Evolutionary conservation across 2,797 vertebrate genomes (phyloP), one percentile per base, ranked within the genome.

Genomic region (Galaxias olidus): DNA sequence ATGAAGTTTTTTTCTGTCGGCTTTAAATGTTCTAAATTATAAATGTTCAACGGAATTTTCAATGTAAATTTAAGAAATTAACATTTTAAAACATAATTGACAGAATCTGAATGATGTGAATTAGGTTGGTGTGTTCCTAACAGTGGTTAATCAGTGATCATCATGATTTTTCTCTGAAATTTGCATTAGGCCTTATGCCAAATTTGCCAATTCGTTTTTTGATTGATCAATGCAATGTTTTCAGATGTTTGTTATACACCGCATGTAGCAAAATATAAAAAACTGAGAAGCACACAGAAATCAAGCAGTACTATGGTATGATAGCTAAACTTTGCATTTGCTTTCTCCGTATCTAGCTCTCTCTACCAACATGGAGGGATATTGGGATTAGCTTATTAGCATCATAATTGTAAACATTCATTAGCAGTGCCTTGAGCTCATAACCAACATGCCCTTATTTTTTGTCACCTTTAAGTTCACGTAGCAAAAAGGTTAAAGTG

Each of bases 381-480:
- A 30, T 61, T 74, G 84, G 58, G 57, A 83, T 87, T 89, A 90
- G 90, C 90, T 91, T 91, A 90, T 91, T 88, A 86, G 84, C 86
- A 88, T 89, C 83, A 86, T 85, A 77, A 86, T 85, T 89, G 87
- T 90, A 90, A 91, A 91, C 88, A 90, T 88, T 88, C 82, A 88
- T 86, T 88, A 78, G 84, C 87, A 88, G 88, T 82, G 83, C 85
- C 84, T 30, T 30, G 79, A 73, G 84, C 83, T 74, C 79, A 77
- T 67, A 72, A 83, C 86, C 77, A 83, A 82, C 77, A 62, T 73
- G 83, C 78, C 84, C 73, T 86, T 70, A 77, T 70, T 81, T 79
- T 87, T 75, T 84, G 77, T 84, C 84, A 78, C 80, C 73, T 10
- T 69, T 81, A 85, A 75, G 83, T 85, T 82, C 73, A 69, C 81